These are phyloP conservation scores for Eupeodes latifasciatus DNA, from an alignment of 2,888 invertebrate species.

Conservation along the genomic window DNA sequence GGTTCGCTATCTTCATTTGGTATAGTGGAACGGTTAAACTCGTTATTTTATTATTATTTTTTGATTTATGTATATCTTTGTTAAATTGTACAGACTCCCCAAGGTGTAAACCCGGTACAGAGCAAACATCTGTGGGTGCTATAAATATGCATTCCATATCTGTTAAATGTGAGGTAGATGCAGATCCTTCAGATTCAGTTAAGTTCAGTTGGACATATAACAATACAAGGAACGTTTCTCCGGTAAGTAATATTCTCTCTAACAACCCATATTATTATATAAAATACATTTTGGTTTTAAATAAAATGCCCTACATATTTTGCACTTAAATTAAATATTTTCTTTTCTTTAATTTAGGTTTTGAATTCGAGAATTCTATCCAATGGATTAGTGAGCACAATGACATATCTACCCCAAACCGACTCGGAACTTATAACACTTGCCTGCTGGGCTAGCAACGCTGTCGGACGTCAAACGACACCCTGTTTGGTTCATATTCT, in stretches of 20 bases:
- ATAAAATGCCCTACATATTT: neutral
- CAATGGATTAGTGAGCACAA: conserved; percentile 86
- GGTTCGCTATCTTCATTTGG: too few species aligned
- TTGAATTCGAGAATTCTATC: conserved; percentile 84
- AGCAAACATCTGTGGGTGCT: conserved; percentile 89
- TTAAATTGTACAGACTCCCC: conserved; percentile 88
- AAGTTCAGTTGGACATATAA: conserved; percentile 95
- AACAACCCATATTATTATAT: too few species aligned
- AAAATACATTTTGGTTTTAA: conserved; percentile 22
- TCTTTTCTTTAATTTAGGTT: conserved; percentile 81
- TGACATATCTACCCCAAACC: conserved; percentile 86
- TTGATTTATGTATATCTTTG: conserved; percentile 12
- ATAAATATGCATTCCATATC: conserved; percentile 90
- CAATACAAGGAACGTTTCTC: conserved; percentile 90
- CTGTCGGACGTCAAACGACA: conserved; percentile 91
- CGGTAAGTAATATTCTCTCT: conserved; percentile 84
- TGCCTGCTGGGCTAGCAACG: conserved; percentile 95
- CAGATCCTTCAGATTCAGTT: conserved; percentile 89
- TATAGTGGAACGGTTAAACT: too few species aligned
- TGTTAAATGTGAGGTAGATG: conserved; percentile 92
- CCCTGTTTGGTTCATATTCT: conserved; percentile 93
- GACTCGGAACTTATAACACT: conserved; percentile 91
- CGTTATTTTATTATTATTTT: neutral
- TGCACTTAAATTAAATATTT: conserved; percentile 38
- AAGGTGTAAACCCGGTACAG: conserved; percentile 90